A percentile compares a stretch with the other conserved stretches of the same genome.
Conservation (phyloP, 2,797 vertebrate species). For the Lepilemur septentrionalis region DNA sequence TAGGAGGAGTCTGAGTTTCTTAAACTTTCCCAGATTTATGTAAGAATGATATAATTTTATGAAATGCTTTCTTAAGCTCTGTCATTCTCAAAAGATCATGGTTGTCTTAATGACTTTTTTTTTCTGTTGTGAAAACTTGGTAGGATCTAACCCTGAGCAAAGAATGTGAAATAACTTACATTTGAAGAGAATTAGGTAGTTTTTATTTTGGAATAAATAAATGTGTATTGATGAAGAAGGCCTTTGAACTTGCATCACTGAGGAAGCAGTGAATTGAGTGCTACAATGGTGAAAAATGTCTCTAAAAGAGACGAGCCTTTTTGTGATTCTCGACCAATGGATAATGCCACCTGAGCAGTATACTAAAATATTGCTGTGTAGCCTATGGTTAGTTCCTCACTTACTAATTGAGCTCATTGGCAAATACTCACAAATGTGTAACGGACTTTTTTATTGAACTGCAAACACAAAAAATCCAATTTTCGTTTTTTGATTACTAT, state of each 20-base stretch:
- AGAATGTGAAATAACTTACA: not conserved
- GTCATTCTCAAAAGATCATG: not conserved
- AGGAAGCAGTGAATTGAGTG: not conserved
- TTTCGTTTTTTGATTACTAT: not conserved
- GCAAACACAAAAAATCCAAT: not conserved
- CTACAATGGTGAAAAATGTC: not conserved
- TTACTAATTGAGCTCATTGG: not conserved
- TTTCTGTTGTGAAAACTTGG: not conserved
- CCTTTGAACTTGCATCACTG: not conserved
- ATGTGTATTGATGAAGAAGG: not conserved
- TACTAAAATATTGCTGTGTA: not conserved
- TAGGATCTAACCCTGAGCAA: not conserved
- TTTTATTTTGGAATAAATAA: not conserved
- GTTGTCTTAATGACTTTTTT: not conserved
- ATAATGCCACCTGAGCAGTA: not conserved
- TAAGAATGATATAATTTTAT: not conserved
- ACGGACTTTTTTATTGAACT: not conserved
- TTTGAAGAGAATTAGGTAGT: not conserved
- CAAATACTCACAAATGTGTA: not conserved
- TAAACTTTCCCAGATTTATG: not conserved
- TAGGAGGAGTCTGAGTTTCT: not conserved
- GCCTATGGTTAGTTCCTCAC: not conserved
- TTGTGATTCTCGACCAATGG: not conserved
- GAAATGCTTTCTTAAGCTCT: not conserved
- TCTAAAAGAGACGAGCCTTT: not conserved